phyloP scores from a whole-genome alignment of 2,113 vertebrate species.

The Urocolius indicus region DNA sequence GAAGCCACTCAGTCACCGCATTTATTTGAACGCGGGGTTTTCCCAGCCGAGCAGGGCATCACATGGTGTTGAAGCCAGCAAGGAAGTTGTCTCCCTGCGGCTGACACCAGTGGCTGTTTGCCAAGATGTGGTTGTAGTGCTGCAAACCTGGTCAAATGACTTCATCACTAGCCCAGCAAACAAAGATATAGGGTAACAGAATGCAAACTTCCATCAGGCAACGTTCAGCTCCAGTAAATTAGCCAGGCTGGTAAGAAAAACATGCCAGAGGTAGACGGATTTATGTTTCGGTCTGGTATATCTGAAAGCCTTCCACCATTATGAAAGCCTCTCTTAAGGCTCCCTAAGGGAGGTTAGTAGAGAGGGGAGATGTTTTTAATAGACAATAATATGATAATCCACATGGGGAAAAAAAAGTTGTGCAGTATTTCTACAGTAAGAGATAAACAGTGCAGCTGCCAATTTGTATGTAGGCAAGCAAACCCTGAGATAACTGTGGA shows the following conservation, averaged over 20 bases:
- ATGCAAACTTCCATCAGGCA: background rate
- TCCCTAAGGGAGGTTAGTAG: constrained; percentile 66
- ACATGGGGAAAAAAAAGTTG: background rate
- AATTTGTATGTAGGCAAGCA: constrained; percentile 54
- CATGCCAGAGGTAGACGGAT: constrained; percentile 59
- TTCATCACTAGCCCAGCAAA: background rate
- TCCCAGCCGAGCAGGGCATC: constrained; percentile 40
- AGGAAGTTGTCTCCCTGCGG: constrained; percentile 49
- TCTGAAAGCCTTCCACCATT: constrained; percentile 70
- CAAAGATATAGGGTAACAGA: constrained; percentile 1
- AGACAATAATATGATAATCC: constrained; percentile 66
- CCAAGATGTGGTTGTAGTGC: background rate
- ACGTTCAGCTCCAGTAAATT: constrained; percentile 27
- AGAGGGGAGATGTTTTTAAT: constrained; percentile 65
- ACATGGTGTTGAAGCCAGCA: constrained; percentile 31
- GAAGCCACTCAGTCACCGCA: background rate
- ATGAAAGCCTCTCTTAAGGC: constrained; percentile 55
- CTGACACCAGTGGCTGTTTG: constrained; percentile 10
- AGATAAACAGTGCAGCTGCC: constrained; percentile 52
- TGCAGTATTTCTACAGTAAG: constrained; percentile 51
- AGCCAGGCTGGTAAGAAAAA: constrained; percentile 52
- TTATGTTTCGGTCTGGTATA: constrained; percentile 64
- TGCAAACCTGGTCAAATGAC: background rate
- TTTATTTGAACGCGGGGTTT: constrained; percentile 32
- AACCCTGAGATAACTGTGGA: constrained; percentile 9